Evolutionary conservation across 2,113 vertebrate genomes (phyloP), one percentile per base, ranked within the genome.

Genomic region (Pseudopodoces humilis): DNA sequence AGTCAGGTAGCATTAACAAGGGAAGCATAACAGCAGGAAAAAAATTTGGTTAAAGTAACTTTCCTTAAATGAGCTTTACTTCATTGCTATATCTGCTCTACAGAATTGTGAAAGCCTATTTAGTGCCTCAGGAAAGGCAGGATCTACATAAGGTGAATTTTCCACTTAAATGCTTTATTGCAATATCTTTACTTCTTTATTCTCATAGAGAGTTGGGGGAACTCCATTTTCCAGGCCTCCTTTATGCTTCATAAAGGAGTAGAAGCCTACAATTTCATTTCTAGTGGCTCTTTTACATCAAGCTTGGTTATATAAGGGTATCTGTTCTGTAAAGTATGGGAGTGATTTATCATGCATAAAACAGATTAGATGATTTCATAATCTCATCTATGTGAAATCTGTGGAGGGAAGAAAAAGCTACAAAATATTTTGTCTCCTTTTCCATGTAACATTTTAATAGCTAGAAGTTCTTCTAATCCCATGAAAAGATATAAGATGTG

Each of bases 311-410:
- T 86, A 9, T 97, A 92, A 96, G 47, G 15, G 35, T 81, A 88
- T 86, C 79, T 90, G 63, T 86, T 93, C 72, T 86, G 33, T 93
- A 41, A 84, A 95, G 60, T 59, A 59, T 11, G 5, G 23, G 77
- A 94, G 67, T 93, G 88, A 78, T 96, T 93, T 96, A 90, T 88
- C 86, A 67, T 92, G 71, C 79, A 55, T 94, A 86, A 95, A 97
- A 90, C 60, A 93, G 94, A 96, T 96, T 86, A 95, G 82, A 78
- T 86, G 39, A 86, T 88, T 93, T 92, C 47, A 52, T 95, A 92
- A 97, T 86, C 90, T 87, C 81, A 92, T 94, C 77, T 88, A 0
- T 50, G 52, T 86, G 76, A 77, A 92, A 83, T 81, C 30, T 88
- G 55, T 88, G 47, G 59, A 24, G n/a, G 10, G 10, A 5, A 62